phyloP scores from a whole-genome alignment of 2,888 invertebrate species.

The Agrilus cyanescens region DNA sequence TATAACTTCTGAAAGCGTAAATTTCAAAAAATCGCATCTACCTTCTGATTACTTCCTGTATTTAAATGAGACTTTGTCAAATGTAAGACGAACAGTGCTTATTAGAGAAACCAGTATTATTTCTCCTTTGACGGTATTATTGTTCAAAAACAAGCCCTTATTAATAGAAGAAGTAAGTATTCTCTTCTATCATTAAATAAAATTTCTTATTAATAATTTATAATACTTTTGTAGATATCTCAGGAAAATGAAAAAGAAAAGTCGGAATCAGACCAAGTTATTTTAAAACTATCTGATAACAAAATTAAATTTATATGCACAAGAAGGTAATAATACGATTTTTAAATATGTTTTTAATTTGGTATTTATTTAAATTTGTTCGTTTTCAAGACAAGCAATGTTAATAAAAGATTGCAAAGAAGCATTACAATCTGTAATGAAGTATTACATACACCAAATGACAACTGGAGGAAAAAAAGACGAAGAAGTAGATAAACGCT shows the following conservation, averaged over 20 bases:
- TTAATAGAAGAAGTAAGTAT: conserved; percentile 23
- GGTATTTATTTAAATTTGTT: conserved; percentile 2
- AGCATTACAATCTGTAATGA: conserved; percentile 21
- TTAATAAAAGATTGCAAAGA: conserved; percentile 26
- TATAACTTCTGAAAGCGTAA: conserved; percentile 52
- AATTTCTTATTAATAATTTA: conserved; percentile 1
- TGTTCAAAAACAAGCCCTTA: conserved; percentile 38
- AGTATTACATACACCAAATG: conserved; percentile 29
- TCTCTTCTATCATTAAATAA: background rate
- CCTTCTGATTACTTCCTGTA: conserved; percentile 41
- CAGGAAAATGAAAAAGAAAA: conserved; percentile 12
- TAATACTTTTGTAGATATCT: conserved; percentile 17
- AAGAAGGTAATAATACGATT: conserved; percentile 30
- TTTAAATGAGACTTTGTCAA: conserved; percentile 44
- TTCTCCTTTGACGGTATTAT: conserved; percentile 44
- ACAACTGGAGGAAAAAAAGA: conserved; percentile 24
- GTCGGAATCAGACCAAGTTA: conserved; percentile 21
- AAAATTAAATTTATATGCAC: conserved; percentile 32
- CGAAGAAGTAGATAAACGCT: conserved; percentile 17
- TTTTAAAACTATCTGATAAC: conserved; percentile 29
- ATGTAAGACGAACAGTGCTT: conserved; percentile 41
- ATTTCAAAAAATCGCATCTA: conserved; percentile 39
- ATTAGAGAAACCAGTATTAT: conserved; percentile 47
- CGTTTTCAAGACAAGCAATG: conserved; percentile 37
- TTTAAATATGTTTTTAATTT: conserved; percentile 7